phyloP scores from a whole-genome alignment of 2,888 invertebrate genomes.

The Busseola fusca region DNA sequence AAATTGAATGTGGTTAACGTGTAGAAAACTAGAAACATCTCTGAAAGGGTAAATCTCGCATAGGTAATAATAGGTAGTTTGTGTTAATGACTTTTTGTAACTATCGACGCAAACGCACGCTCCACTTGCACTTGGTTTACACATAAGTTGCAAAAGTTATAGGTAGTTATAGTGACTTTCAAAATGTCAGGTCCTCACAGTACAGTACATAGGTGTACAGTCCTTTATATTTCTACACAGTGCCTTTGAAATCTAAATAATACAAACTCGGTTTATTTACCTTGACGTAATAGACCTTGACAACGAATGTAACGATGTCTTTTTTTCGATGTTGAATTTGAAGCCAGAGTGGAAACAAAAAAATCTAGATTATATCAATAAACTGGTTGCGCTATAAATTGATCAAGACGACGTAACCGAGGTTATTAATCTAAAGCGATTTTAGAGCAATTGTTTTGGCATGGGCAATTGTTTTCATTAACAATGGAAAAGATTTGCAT shows the following conservation, averaged over 20 bases:
- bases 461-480: not conserved
- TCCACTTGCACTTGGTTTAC: not conserved
- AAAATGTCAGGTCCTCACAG: not conserved
- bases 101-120: not conserved
- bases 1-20: constrained; percentile 15
- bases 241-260: not conserved
- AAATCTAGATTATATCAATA: constrained; percentile 19
- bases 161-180: not conserved
- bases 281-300: constrained; percentile 25
- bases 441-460: not conserved
- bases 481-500: not conserved
- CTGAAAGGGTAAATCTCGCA: constrained; percentile 7
- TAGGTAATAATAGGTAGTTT: not conserved
- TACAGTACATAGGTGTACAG: not conserved
- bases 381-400: constrained; percentile 6
- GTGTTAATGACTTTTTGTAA: constrained; percentile 40
- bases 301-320: constrained; percentile 17
- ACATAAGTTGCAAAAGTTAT: constrained; percentile 11
- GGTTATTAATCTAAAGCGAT: constrained; percentile 4
- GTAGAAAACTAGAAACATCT: constrained; percentile 24
- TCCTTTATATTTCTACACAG: no score
- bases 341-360: not conserved
- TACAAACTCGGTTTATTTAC: not conserved
- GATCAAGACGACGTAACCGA: not conserved
- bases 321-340: no score